Conservation (phyloP, 2,888 invertebrate species). For the Fabriciana adippe region DNA sequence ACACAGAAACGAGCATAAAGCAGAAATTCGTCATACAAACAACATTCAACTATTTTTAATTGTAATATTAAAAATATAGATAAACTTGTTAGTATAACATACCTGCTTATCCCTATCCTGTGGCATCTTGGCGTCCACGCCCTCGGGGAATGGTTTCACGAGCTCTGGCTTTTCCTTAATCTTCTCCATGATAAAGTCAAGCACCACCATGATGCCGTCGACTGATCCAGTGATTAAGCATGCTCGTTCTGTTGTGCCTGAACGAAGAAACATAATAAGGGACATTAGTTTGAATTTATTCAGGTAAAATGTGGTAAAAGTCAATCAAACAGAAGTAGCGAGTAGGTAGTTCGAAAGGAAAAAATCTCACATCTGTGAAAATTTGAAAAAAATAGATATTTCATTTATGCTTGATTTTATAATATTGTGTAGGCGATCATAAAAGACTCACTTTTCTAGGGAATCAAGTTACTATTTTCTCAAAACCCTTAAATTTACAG, state of each 20-base stretch:
- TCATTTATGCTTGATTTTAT: no score
- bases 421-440: no score
- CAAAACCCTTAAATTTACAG: no score
- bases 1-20: no score
- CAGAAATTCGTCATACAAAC: no score
- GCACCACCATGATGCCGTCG: constrained; percentile 94
- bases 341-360: no score
- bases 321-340: not conserved
- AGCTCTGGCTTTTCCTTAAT: constrained; percentile 97
- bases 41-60: no score
- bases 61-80: no score
- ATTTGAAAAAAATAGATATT: no score
- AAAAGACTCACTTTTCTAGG: no score
- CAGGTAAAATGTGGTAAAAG: not conserved
- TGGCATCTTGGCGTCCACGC: constrained; percentile 90
- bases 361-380: no score
- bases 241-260: constrained; percentile 96
- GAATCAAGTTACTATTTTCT: no score
- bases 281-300: not conserved
- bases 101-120: constrained; percentile 95
- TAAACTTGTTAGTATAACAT: not conserved
- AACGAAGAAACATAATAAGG: constrained; percentile 30
- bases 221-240: constrained; percentile 96
- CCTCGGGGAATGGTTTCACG: constrained; percentile 90
- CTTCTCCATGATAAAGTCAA: constrained; percentile 97